Evolutionary conservation across 2,113 vertebrate genomes (phyloP).

Genomic region (Otocyon megalotis): DNA sequence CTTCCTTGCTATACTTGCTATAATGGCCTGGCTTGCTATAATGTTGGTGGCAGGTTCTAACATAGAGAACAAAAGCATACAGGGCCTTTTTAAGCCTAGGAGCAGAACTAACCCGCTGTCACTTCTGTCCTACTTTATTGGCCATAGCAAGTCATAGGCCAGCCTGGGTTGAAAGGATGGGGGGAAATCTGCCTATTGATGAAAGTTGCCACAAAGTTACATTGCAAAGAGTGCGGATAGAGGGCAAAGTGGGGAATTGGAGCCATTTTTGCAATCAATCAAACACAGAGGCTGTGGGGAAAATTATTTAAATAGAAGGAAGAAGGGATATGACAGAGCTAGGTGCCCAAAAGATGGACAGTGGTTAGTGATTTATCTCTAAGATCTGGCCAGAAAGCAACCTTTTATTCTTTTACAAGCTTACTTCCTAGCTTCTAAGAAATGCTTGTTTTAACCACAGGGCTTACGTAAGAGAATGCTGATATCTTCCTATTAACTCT

Average conservation of each 20-base stretch:
- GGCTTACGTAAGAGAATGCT: neutral
- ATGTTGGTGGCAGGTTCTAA: constrained; percentile 22
- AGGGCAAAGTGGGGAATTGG: neutral
- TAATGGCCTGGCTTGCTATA: neutral
- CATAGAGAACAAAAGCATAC: neutral
- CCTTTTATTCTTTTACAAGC: neutral
- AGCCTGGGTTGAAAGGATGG: neutral
- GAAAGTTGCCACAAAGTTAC: neutral
- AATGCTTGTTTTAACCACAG: constrained; percentile 27
- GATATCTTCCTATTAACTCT: neutral
- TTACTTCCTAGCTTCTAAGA: neutral
- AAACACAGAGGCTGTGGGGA: neutral
- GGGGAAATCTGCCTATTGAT: neutral
- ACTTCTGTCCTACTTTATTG: neutral
- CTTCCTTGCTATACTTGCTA: neutral
- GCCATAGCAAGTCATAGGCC: neutral
- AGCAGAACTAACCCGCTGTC: neutral
- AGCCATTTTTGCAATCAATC: neutral
- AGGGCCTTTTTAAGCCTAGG: neutral
- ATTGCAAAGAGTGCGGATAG: neutral
- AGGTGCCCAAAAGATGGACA: neutral
- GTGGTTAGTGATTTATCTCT: neutral
- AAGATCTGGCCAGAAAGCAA: neutral
- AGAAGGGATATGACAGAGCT: neutral
- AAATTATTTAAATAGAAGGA: constrained; percentile 48